Percentiles rank a stretch among this genome's conserved stretches.
Evolutionary conservation across 2,797 vertebrate species (phyloP).

Genomic region (Rhyacichthys aspro): DNA sequence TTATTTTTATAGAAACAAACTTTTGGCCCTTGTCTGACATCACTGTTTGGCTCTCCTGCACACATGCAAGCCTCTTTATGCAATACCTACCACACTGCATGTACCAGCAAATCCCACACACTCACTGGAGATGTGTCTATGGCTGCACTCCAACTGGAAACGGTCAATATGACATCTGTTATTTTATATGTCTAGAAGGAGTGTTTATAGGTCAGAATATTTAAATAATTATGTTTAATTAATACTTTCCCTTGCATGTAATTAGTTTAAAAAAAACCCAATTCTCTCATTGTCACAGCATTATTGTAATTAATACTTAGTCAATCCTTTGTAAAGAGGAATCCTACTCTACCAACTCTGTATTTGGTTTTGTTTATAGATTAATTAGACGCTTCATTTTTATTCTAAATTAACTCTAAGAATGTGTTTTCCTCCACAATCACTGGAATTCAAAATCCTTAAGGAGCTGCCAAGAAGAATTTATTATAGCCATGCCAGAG

Average conservation of each 20-base stretch:
- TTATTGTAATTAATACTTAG: conserved; percentile 13
- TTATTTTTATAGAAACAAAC: too few relatives aligned
- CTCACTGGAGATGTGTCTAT: too few relatives aligned
- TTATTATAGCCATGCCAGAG: conserved; percentile 57
- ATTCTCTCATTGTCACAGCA: neutral
- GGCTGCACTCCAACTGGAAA: neutral
- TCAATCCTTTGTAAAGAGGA: conserved; percentile 34
- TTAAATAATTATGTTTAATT: neutral
- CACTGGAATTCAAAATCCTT: conserved; percentile 61
- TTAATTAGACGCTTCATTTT: conserved; percentile 35
- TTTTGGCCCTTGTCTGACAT: too few relatives aligned
- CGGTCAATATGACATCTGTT: too few relatives aligned
- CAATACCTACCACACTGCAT: too few relatives aligned
- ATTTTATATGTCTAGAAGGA: neutral
- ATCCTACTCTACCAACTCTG: conserved; percentile 15
- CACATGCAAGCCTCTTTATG: too few relatives aligned
- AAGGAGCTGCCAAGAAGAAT: conserved; percentile 59
- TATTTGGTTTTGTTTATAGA: conserved; percentile 31
- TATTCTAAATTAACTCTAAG: conserved; percentile 41
- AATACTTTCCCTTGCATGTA: neutral
- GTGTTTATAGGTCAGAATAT: neutral
- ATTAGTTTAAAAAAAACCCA: conserved; percentile 1
- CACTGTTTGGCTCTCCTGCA: too few relatives aligned
- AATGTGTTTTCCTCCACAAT: conserved; percentile 53
- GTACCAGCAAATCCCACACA: too few relatives aligned